Percentiles rank a stretch among this genome's conserved stretches.
Evolutionary conservation across 2,113 vertebrate genomes (phyloP).

Genomic region (Oxyruncus cristatus): DNA sequence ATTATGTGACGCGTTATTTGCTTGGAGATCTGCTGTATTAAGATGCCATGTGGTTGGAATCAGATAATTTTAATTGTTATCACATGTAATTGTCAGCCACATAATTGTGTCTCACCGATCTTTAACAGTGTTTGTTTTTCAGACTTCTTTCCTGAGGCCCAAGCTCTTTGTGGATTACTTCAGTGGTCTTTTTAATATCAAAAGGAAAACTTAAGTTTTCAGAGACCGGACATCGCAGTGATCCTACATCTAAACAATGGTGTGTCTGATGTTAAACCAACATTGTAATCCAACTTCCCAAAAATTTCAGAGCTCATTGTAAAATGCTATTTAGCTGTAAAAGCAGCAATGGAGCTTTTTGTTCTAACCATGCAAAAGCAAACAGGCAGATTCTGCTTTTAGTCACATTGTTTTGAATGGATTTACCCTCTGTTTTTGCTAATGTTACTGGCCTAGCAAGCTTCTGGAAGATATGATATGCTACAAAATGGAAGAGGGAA

Average conservation of each 20-base stretch:
- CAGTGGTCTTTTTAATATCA: constrained; percentile 61
- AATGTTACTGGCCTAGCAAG: neutral
- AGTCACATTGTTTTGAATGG: constrained; percentile 14
- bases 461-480: neutral
- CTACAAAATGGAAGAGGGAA: neutral
- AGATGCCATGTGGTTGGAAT: constrained; percentile 65
- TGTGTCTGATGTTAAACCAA: constrained; percentile 68
- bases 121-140: constrained; percentile 51
- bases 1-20: constrained; percentile 15
- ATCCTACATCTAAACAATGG: constrained; percentile 58
- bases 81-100: constrained; percentile 65
- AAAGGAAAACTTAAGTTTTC: constrained; percentile 52
- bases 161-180: constrained; percentile 33
- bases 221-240: constrained; percentile 43
- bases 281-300: constrained; percentile 37
- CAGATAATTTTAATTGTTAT: constrained; percentile 68
- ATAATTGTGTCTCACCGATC: neutral
- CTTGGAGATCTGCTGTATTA: constrained; percentile 43
- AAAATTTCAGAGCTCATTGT: constrained; percentile 59
- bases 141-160: constrained; percentile 54
- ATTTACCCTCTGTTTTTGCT: neutral
- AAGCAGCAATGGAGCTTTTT: constrained; percentile 34
- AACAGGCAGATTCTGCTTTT: constrained; percentile 31
- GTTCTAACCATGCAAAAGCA: constrained; percentile 29
- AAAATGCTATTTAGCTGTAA: constrained; percentile 52